Conservation (phyloP, 2,888 invertebrate genomes). For the Apotomis betuletana region DNA sequence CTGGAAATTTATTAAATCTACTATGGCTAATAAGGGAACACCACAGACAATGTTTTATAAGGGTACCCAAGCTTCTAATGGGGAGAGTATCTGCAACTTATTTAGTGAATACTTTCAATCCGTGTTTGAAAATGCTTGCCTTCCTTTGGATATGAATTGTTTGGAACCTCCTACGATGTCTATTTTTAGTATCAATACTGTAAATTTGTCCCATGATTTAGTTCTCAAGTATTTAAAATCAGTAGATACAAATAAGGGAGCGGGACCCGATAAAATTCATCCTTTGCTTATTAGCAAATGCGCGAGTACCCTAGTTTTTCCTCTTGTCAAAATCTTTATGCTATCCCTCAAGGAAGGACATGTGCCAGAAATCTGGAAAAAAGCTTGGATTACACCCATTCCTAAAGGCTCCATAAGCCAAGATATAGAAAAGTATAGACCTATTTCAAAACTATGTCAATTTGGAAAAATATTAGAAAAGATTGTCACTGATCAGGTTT, state of each 20-base stretch:
- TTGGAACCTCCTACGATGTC: too few species aligned
- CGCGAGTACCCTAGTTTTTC: background rate
- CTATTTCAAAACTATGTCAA: background rate
- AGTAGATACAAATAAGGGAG: background rate
- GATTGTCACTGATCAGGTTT: too few species aligned
- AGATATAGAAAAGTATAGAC: constrained; percentile 4
- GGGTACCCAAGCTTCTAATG: too few species aligned
- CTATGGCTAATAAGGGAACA: too few species aligned
- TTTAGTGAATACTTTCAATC: background rate
- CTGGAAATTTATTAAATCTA: background rate
- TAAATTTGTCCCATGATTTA: too few species aligned
- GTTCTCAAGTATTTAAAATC: too few species aligned
- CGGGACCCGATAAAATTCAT: background rate
- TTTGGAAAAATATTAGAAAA: background rate
- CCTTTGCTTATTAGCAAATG: background rate
- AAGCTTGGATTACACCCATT: constrained; percentile 6
- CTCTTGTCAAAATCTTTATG: too few species aligned
- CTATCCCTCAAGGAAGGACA: background rate
- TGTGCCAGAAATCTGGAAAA: constrained; percentile 7
- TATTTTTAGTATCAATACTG: background rate
- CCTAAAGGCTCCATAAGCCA: too few species aligned
- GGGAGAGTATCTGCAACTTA: too few species aligned
- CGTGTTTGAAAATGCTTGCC: too few species aligned
- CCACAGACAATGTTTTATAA: too few species aligned
- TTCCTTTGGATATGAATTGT: too few species aligned